phyloP scores from a whole-genome alignment of 2,113 vertebrate genomes.

The Anser brachyrhynchus region DNA sequence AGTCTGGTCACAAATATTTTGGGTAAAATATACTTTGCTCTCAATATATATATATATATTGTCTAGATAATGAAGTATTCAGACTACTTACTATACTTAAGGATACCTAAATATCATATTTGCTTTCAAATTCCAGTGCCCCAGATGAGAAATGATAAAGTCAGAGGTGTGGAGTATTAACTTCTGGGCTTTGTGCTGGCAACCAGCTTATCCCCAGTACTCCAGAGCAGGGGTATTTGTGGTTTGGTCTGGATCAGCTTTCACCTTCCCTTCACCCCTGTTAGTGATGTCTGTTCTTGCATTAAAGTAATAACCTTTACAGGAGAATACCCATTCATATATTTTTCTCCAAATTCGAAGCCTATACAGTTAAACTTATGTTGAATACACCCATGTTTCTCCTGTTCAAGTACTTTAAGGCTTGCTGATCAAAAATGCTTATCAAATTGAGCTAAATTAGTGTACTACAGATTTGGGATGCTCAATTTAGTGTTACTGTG shows the following conservation, averaged over 20 bases:
- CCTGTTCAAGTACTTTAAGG: background rate
- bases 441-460: constrained; percentile 63
- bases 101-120: background rate
- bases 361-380: background rate
- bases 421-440: constrained; percentile 16
- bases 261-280: background rate
- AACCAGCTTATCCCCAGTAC: fast-evolving
- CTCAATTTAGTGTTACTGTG: constrained; percentile 58
- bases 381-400: background rate
- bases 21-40: background rate
- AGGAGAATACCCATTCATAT: background rate
- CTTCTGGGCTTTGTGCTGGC: background rate
- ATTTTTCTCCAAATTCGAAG: background rate
- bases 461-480: constrained; percentile 43
- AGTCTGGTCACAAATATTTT: background rate
- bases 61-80: background rate
- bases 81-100: too few species aligned
- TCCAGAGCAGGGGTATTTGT: background rate
- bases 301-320: background rate
- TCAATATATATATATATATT: background rate
- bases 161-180: background rate
- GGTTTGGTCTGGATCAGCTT: background rate
- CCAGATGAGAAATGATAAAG: background rate
- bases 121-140: background rate
- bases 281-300: background rate